Evolutionary conservation across 1,140 invertebrate species (phyloP), one percentile per base, ranked within the genome.

Genomic region (Orchestia grillus): DNA sequence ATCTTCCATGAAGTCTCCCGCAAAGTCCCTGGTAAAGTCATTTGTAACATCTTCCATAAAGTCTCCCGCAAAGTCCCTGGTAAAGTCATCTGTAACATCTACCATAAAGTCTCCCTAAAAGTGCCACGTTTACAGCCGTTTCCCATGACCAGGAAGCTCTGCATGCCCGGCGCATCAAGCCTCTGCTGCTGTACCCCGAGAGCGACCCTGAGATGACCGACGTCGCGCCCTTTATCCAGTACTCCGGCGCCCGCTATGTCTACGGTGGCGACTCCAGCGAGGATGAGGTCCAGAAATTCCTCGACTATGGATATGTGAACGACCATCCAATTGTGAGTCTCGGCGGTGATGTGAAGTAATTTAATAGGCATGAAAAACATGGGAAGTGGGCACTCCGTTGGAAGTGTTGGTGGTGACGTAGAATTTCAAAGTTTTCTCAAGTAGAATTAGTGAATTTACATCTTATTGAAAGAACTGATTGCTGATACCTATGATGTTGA

Each of bases 181-280:
- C 96, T 90, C 90, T 96, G 19, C 44, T 96, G 36, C 42, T 96
- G n/a, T 45, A 47, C 47, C 95, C 87, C 41, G 41, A 44, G 42
- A 53, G n/a, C 0, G 87, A 23, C 36, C n/a, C 95, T n/a, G 19
- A 19, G n/a, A 44, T 96, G 6, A 6, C 87, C 42, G 36, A 44
- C n/a, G 8, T 96, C 40, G 43, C 44, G 19, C 53, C 96, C 8
- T 44, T 96, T 44, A 95, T 96, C 41, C 96, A 96, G 45, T 62
- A 96, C 95, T 47, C 96, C 45, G 96, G 95, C 15, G 96, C 88
- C 0, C 87, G 88, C 53, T 96, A 96, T 88, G 77, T 90, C 0
- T 77, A 16, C 77, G 87, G 44, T 41, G n/a, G 40, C 53, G 87
- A 44, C 19, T 47, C 95, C 19, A 77, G 44, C n/a, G 57, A 19